These are phyloP conservation scores for Schizothorax lantsangensis DNA, from an alignment of 2,797 vertebrate species.

Conservation along the genomic window DNA sequence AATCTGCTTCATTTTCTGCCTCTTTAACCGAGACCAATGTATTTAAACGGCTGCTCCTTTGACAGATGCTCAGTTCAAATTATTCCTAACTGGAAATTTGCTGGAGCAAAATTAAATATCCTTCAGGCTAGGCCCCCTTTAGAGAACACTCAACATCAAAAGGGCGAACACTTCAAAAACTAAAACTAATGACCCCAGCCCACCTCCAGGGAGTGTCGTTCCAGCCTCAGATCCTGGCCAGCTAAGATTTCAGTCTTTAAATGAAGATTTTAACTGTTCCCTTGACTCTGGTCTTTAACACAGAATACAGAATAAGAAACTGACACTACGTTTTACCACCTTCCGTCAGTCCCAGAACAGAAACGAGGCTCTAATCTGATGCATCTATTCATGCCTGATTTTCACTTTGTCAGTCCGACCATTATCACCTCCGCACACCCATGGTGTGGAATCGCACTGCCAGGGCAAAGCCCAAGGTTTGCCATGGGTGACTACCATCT, in stretches of 20 bases:
- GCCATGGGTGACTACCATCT: slow-evolving; percentile 13
- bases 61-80: slow-evolving; percentile 85
- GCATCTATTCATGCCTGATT: slow-evolving; percentile 64
- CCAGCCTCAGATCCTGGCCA: slow-evolving; percentile 70
- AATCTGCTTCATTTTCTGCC: slow-evolving; percentile 88
- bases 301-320: slow-evolving; percentile 72
- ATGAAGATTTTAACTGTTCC: slow-evolving; percentile 77
- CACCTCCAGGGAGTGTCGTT: slow-evolving; percentile 74
- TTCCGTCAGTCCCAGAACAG: slow-evolving; percentile 30
- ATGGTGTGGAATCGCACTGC: slow-evolving; percentile 30
- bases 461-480: slow-evolving; percentile 39
- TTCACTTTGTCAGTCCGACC: slow-evolving; percentile 65
- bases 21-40: slow-evolving; percentile 85
- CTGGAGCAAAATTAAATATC: slow-evolving; percentile 85
- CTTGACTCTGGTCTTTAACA: slow-evolving; percentile 69
- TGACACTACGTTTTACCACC: slow-evolving; percentile 66
- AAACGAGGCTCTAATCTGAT: slow-evolving; percentile 64
- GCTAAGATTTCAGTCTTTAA: slow-evolving; percentile 75
- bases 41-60: slow-evolving; percentile 85
- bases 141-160: slow-evolving; percentile 85
- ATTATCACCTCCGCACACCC: slow-evolving; percentile 50
- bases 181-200: slow-evolving; percentile 83
- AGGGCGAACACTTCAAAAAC: slow-evolving; percentile 85
- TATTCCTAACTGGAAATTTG: slow-evolving; percentile 87
- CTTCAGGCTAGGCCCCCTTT: slow-evolving; percentile 80